Evolutionary conservation across 2,113 vertebrate species (phyloP).

Genomic region (Prionailurus viverrinus): DNA sequence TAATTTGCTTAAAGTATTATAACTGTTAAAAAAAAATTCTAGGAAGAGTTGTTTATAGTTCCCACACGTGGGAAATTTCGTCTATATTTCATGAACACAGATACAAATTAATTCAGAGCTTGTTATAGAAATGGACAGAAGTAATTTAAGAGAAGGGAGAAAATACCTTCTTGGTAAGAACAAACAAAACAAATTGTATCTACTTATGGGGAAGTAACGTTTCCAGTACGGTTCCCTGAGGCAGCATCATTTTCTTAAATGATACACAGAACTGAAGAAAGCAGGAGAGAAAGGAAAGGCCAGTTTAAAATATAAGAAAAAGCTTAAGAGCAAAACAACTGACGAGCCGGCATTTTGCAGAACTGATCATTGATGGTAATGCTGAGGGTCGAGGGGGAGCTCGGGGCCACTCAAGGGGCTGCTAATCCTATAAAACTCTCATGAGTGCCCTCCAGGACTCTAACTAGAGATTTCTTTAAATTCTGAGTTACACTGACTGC

Average conservation of each 20-base stretch:
- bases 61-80: constrained; percentile 80
- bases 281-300: neutral
- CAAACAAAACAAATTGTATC: constrained; percentile 66
- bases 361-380: neutral
- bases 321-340: neutral
- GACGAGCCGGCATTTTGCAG: neutral
- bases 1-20: constrained; percentile 18
- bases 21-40: constrained; percentile 39
- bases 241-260: constrained; percentile 59
- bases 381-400: neutral
- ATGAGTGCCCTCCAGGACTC: neutral
- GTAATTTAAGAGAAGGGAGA: constrained; percentile 66
- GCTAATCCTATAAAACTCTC: constrained; percentile 25
- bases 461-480: neutral
- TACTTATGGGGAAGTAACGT: constrained; percentile 38
- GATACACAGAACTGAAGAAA: constrained; percentile 37
- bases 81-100: constrained; percentile 65
- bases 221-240: constrained; percentile 32
- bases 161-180: constrained; percentile 70
- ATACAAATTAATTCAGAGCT: constrained; percentile 73
- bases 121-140: constrained; percentile 71
- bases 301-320: neutral
- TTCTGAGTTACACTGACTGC: neutral
- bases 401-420: neutral
- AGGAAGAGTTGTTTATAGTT: constrained; percentile 29